A percentile compares a stretch with the other conserved stretches of the same genome.
phyloP scores from a whole-genome alignment of 2,113 vertebrate genomes.

The Apodemus speciosus region DNA sequence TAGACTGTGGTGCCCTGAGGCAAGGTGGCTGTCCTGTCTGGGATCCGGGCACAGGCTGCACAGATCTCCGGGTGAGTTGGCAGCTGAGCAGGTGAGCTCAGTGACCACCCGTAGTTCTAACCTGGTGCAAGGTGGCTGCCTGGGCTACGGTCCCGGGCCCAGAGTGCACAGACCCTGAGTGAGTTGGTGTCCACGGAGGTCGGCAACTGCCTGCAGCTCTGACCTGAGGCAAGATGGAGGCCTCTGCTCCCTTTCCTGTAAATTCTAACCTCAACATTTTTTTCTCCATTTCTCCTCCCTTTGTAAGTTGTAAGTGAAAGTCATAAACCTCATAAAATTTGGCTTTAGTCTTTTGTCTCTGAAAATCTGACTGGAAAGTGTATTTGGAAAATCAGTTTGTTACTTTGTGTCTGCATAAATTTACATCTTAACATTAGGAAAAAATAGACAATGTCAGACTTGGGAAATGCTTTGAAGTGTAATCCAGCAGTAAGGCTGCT shows the following conservation, averaged over 20 bases:
- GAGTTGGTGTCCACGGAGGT: too few relatives aligned
- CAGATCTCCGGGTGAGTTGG: too few relatives aligned
- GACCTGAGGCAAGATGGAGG: too few relatives aligned
- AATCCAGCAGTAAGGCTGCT: constrained; percentile 15
- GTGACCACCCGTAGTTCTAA: too few relatives aligned
- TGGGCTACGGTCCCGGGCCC: too few relatives aligned
- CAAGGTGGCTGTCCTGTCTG: too few relatives aligned
- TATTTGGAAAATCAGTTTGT: constrained; percentile 34
- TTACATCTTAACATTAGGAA: constrained; percentile 63
- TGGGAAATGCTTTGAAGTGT: constrained; percentile 13
- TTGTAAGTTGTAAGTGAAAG: neutral
- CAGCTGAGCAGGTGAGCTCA: too few relatives aligned
- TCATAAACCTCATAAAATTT: constrained; percentile 27
- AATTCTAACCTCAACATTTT: neutral
- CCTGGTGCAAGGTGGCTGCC: too few relatives aligned
- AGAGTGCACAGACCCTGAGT: too few relatives aligned
- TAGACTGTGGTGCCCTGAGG: too few relatives aligned
- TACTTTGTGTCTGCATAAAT: constrained; percentile 33
- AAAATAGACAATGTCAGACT: constrained; percentile 32
- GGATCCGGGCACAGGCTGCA: too few relatives aligned
- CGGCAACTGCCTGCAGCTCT: too few relatives aligned
- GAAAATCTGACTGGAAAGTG: neutral
- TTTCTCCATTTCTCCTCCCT: neutral
- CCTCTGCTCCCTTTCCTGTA: neutral
- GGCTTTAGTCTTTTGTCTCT: constrained; percentile 35